These are phyloP conservation scores for Carpatolechia fugitivella DNA, from an alignment of 2,888 invertebrate species.

Conservation along the genomic window DNA sequence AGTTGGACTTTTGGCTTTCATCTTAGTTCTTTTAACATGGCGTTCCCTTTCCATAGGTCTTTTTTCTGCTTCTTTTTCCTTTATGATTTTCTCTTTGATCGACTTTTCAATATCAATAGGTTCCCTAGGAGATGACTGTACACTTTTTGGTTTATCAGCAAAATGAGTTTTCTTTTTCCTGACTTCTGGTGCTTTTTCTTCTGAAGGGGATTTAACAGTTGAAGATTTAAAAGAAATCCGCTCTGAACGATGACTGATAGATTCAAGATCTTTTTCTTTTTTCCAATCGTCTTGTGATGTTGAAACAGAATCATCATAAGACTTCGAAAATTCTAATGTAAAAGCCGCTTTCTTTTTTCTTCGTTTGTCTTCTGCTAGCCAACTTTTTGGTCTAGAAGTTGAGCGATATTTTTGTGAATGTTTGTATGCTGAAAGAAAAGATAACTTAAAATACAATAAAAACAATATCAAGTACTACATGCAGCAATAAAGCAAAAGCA, in stretches of 20 bases:
- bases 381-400: conserved; percentile 66
- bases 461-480: neutral
- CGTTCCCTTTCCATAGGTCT: conserved; percentile 67
- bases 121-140: conserved; percentile 67
- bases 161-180: conserved; percentile 74
- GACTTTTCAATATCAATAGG: conserved; percentile 60
- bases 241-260: conserved; percentile 52
- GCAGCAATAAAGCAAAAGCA: conserved; percentile 5
- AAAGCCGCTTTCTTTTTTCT: conserved; percentile 86
- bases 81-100: conserved; percentile 58
- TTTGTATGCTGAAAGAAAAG: conserved; percentile 64
- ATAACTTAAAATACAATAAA: too few species aligned
- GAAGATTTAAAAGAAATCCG: conserved; percentile 47
- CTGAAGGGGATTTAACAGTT: conserved; percentile 55
- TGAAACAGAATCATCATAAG: conserved; percentile 77
- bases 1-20: conserved; percentile 73
- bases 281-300: conserved; percentile 74
- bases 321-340: conserved; percentile 85
- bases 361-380: conserved; percentile 85
- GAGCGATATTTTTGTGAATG: conserved; percentile 74
- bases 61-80: conserved; percentile 65
- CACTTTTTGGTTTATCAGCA: conserved; percentile 66
- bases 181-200: conserved; percentile 57
- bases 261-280: conserved; percentile 55
- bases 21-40: conserved; percentile 69